Conservation (phyloP, 2,113 vertebrate species). For the Abramis brama region DNA sequence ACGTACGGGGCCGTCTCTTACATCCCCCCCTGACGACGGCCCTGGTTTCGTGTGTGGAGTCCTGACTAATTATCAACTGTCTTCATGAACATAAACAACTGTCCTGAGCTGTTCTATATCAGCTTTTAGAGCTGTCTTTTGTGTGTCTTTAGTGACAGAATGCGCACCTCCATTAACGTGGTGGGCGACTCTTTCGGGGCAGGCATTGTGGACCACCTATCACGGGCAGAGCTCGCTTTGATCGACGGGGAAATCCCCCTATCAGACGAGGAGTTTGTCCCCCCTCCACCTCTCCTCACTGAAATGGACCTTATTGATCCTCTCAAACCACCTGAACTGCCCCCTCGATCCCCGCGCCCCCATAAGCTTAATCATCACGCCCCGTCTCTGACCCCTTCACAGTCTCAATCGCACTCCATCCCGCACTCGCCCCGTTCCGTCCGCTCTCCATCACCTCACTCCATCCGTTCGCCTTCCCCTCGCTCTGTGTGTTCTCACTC, state of each 20-base stretch:
- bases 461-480: conserved; percentile 73
- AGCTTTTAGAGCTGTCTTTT: conserved; percentile 35
- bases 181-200: conserved; percentile 84
- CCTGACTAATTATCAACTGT: conserved; percentile 13
- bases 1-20: not conserved
- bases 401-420: conserved; percentile 65
- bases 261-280: conserved; percentile 69
- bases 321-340: conserved; percentile 73
- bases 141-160: conserved; percentile 74
- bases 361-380: conserved; percentile 73
- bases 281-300: conserved; percentile 69
- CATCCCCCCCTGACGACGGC: not conserved
- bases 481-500: conserved; percentile 75
- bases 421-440: conserved; percentile 70
- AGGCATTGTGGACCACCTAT: conserved; percentile 81
- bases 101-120: not conserved
- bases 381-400: conserved; percentile 44
- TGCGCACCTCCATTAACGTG: conserved; percentile 85
- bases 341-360: conserved; percentile 74
- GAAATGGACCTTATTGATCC: conserved; percentile 72
- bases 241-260: conserved; percentile 70
- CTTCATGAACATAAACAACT: not conserved
- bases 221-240: conserved; percentile 73
- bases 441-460: conserved; percentile 72
- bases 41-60: not conserved